phyloP scores from a whole-genome alignment of 2,113 vertebrate species.

The Aix galericulata region DNA sequence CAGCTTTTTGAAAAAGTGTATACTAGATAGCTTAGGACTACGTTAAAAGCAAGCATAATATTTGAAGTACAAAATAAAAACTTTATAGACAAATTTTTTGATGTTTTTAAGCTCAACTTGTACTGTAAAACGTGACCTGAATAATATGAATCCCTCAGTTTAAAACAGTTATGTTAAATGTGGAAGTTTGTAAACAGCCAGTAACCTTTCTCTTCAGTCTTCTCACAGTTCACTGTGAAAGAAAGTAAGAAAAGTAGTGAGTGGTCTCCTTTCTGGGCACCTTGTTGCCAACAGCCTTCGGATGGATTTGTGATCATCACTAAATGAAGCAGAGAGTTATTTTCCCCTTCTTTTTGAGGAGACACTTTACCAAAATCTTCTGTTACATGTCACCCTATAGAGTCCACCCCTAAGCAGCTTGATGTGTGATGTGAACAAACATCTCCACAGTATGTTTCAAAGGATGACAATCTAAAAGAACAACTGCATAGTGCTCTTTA shows the following conservation, averaged over 20 bases:
- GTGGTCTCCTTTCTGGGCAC: not conserved
- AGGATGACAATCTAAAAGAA: too few relatives aligned
- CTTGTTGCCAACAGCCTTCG: not conserved
- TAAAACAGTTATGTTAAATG: not conserved
- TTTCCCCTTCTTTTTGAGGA: not conserved
- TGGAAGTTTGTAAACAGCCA: not conserved
- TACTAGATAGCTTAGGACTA: not conserved
- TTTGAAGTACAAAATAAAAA: not conserved
- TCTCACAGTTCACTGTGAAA: not conserved
- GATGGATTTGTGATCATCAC: not conserved
- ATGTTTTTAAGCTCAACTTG: not conserved
- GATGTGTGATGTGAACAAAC: fast-evolving
- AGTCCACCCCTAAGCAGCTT: not conserved
- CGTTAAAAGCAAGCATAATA: not conserved
- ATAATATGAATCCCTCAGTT: not conserved
- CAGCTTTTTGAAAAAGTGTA: too few relatives aligned
- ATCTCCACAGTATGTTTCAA: not conserved
- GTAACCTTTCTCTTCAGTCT: not conserved
- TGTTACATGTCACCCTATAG: not conserved
- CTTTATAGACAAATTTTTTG: not conserved
- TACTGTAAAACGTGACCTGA: not conserved
- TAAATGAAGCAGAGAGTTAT: not conserved
- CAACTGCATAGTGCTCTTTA: too few relatives aligned
- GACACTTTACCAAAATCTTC: not conserved
- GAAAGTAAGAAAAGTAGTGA: fast-evolving